phyloP scores from a whole-genome alignment of 2,113 vertebrate genomes.

The Apaloderma vittatum region DNA sequence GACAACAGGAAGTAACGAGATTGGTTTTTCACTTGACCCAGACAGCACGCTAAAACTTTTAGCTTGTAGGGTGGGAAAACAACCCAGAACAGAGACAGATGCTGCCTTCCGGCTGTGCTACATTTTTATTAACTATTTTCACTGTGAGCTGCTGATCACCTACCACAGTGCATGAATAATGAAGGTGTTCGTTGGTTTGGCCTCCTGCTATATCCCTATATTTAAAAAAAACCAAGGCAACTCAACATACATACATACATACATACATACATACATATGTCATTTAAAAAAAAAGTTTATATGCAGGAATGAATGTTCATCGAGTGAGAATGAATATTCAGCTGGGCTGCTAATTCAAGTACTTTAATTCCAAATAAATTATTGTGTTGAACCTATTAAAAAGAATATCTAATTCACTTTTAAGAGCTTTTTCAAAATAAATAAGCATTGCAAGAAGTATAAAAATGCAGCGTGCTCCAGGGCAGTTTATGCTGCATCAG shows the following conservation, averaged over 20 bases:
- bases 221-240: neutral
- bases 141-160: neutral
- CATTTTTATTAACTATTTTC: neutral
- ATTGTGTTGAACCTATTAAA: neutral
- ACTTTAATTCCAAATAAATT: neutral
- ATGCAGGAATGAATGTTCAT: neutral
- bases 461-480: neutral
- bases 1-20: neutral
- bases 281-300: neutral
- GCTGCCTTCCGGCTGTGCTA: neutral
- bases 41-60: neutral
- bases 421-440: constrained; percentile 28
- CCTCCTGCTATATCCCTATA: neutral
- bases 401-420: neutral
- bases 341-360: neutral
- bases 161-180: neutral
- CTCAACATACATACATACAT: neutral
- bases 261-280: neutral
- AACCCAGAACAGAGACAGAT: neutral
- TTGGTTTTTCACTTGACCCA: neutral
- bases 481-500: neutral
- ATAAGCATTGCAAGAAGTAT: constrained; percentile 13
- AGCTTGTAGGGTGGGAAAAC: neutral
- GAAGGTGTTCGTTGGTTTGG: neutral
- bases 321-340: neutral